phyloP scores from a whole-genome alignment of 2,888 invertebrate species.

The Synergus itoensis region DNA sequence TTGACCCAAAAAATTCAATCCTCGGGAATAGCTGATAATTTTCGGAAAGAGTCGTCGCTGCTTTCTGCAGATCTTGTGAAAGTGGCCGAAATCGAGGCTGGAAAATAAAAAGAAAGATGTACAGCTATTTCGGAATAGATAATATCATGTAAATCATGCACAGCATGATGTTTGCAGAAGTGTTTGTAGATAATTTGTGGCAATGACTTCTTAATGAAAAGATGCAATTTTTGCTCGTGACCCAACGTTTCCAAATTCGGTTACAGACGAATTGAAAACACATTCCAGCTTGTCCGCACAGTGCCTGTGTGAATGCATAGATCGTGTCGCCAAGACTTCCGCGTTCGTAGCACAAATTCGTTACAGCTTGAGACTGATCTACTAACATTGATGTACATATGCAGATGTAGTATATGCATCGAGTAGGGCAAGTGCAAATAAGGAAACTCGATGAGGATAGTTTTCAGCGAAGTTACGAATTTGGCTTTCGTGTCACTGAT shows the following conservation, averaged over 20 bases:
- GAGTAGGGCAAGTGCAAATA: neutral
- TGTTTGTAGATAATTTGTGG: neutral
- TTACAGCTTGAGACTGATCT: neutral
- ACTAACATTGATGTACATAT: neutral
- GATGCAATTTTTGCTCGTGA: neutral
- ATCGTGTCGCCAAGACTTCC: constrained; percentile 52
- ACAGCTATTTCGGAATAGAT: too few relatives aligned
- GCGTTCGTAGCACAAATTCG: constrained; percentile 59
- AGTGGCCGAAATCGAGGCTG: neutral
- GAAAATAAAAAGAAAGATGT: neutral
- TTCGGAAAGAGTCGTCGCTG: neutral
- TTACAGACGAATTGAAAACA: constrained; percentile 13
- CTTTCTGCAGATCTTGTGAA: neutral
- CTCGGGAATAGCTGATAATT: neutral
- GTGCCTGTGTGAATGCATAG: neutral
- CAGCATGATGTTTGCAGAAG: neutral
- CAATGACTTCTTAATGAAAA: neutral
- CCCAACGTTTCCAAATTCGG: neutral
- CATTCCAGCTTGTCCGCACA: constrained; percentile 1
- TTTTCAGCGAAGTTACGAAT: neutral
- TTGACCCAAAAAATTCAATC: too few relatives aligned
- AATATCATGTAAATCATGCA: too few relatives aligned
- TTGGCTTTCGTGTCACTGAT: constrained; percentile 3
- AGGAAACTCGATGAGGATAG: neutral
- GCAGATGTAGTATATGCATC: neutral